phyloP scores from a whole-genome alignment of 1,140 invertebrate genomes.

The Drosophila navojoa region DNA sequence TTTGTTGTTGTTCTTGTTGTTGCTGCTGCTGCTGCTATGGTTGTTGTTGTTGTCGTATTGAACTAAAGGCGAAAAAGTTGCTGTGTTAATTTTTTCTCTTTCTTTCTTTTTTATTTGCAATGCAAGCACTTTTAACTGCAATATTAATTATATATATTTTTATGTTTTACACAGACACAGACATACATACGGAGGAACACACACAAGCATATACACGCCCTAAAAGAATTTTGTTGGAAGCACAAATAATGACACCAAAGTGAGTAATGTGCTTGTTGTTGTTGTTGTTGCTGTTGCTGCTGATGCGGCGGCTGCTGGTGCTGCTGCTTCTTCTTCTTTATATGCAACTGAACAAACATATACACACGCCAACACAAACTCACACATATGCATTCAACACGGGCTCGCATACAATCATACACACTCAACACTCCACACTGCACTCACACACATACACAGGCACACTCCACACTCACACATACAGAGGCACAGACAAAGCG shows the following conservation, averaged over 20 bases:
- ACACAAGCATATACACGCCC: conserved; percentile 36
- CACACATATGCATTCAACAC: conserved; percentile 17
- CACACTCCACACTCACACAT: conserved; percentile 24
- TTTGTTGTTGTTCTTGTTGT: too few relatives aligned
- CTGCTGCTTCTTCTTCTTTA: conserved; percentile 33
- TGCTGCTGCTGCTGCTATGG: not conserved
- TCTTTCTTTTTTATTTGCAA: conserved; percentile 53
- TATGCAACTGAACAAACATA: conserved; percentile 58
- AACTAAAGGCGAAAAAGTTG: conserved; percentile 50
- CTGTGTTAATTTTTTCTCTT: conserved; percentile 49
- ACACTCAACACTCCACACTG: conserved; percentile 23
- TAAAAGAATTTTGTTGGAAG: conserved; percentile 48
- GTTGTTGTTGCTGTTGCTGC: conserved; percentile 11
- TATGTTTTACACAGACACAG: conserved; percentile 35
- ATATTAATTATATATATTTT: conserved; percentile 30
- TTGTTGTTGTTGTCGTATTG: conserved; percentile 5
- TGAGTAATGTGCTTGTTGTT: conserved; percentile 40
- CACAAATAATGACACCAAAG: conserved; percentile 48
- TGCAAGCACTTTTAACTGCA: conserved; percentile 61
- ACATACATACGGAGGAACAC: not conserved
- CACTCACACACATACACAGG: conserved; percentile 36
- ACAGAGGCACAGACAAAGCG: conserved; percentile 65
- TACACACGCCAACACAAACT: conserved; percentile 30
- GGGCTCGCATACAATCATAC: conserved; percentile 38
- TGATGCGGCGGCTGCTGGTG: conserved; percentile 14